phyloP scores from a whole-genome alignment of 2,113 vertebrate species.

The Murina feae region DNA sequence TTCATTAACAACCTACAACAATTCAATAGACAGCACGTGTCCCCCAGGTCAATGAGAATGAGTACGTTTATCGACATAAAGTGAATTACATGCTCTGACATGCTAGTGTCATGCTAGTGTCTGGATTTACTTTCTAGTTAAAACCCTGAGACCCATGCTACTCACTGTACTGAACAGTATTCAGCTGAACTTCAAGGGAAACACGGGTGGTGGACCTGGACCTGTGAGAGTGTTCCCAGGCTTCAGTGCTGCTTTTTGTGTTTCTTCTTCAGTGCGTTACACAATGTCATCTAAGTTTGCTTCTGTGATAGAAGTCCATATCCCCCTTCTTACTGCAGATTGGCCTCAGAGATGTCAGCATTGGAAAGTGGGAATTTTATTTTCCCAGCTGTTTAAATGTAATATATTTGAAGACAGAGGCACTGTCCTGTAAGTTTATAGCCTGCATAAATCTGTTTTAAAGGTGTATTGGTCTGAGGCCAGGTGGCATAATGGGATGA shows the following conservation, averaged over 20 bases:
- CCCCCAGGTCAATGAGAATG: not conserved
- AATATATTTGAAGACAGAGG: slow-evolving; percentile 64
- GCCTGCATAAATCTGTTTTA: slow-evolving; percentile 74
- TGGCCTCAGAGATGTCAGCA: slow-evolving; percentile 40
- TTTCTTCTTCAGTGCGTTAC: slow-evolving; percentile 1
- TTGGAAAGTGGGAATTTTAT: slow-evolving; percentile 60
- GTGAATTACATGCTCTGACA: not conserved
- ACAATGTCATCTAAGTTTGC: slow-evolving; percentile 28
- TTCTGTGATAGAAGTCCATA: slow-evolving; percentile 44
- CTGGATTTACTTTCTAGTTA: not conserved
- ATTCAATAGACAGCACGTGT: not conserved
- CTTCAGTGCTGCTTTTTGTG: not conserved
- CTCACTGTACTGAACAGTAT: not conserved
- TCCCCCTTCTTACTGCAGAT: slow-evolving; percentile 20
- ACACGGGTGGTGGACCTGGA: not conserved
- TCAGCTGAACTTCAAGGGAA: not conserved
- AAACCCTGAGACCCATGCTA: not conserved
- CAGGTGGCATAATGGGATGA: slow-evolving; percentile 72
- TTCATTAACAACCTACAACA: not conserved
- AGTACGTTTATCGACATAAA: not conserved
- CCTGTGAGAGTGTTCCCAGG: not conserved
- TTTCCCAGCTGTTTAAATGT: slow-evolving; percentile 67
- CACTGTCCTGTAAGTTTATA: slow-evolving; percentile 66
- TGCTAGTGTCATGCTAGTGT: not conserved
- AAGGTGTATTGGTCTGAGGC: slow-evolving; percentile 61